These are phyloP conservation scores for Melinaea marsaeus DNA, from an alignment of 2,888 invertebrate species.

Conservation along the genomic window DNA sequence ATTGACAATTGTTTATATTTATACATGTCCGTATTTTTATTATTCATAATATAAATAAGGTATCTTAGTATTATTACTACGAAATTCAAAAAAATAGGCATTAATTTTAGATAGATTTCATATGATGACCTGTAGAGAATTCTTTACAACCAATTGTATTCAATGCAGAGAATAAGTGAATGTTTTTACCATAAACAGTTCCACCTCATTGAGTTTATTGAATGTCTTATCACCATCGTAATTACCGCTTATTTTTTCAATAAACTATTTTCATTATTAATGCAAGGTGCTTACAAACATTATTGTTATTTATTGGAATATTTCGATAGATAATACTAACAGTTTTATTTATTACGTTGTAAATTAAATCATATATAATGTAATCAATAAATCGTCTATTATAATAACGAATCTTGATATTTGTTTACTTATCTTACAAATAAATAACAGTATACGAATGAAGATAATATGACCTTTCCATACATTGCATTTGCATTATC, in stretches of 20 bases:
- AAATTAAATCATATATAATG: conserved; percentile 39
- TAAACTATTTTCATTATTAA: neutral
- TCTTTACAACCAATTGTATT: conserved; percentile 12
- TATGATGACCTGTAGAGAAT: conserved; percentile 14
- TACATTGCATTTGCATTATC: conserved; percentile 28
- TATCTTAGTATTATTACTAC: neutral
- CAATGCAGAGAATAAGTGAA: conserved; percentile 8
- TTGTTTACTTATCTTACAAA: conserved; percentile 36
- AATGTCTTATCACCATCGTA: neutral
- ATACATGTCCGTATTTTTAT: too few relatives aligned
- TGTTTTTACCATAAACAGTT: conserved; percentile 5
- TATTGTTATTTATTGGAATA: neutral
- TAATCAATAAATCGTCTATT: conserved; percentile 38
- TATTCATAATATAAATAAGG: too few relatives aligned
- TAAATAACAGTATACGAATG: conserved; percentile 33
- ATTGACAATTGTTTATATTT: neutral
- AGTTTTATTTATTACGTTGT: conserved; percentile 33
- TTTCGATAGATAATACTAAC: neutral
- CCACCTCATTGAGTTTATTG: conserved; percentile 2
- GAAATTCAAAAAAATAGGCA: conserved; percentile 4
- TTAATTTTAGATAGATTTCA: conserved; percentile 14
- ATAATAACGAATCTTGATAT: conserved; percentile 37
- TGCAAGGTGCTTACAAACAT: neutral
- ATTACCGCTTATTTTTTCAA: neutral
- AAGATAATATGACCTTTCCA: conserved; percentile 35